Evolutionary conservation across 2,888 invertebrate species (phyloP).

Genomic region (Halocaridina rubra): DNA sequence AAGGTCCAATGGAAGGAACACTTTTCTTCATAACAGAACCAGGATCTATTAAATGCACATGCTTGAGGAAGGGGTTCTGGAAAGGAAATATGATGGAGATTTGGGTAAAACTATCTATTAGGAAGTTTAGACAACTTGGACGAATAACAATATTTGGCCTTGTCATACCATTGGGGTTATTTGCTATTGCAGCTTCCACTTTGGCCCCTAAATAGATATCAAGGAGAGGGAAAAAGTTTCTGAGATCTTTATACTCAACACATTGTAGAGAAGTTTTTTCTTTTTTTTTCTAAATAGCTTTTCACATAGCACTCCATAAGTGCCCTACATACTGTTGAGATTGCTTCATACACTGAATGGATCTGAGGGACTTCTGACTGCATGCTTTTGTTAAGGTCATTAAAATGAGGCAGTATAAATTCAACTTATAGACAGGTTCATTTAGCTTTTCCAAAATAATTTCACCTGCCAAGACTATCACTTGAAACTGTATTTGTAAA

Average conservation of each 20-base stretch:
- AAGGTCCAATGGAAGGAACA: background rate
- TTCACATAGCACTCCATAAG: background rate
- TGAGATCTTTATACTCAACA: background rate
- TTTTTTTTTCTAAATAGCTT: background rate
- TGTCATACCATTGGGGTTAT: background rate
- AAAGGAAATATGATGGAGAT: background rate
- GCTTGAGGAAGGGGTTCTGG: background rate
- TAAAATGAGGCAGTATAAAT: background rate
- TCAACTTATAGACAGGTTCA: background rate
- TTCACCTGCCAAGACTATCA: background rate
- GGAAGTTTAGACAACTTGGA: background rate
- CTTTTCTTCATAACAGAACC: background rate
- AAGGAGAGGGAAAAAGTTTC: background rate
- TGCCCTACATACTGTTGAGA: no score
- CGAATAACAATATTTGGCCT: background rate
- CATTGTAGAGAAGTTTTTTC: background rate
- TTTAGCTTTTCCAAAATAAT: background rate
- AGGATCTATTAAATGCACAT: background rate
- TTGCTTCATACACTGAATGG: background rate
- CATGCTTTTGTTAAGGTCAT: background rate
- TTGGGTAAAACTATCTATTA: background rate
- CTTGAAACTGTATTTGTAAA: background rate
- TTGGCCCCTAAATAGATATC: background rate
- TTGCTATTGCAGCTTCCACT: background rate
- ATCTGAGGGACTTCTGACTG: background rate